Evolutionary conservation across 2,797 vertebrate genomes (phyloP).

Genomic region (Tenualosa thibaudeaui): DNA sequence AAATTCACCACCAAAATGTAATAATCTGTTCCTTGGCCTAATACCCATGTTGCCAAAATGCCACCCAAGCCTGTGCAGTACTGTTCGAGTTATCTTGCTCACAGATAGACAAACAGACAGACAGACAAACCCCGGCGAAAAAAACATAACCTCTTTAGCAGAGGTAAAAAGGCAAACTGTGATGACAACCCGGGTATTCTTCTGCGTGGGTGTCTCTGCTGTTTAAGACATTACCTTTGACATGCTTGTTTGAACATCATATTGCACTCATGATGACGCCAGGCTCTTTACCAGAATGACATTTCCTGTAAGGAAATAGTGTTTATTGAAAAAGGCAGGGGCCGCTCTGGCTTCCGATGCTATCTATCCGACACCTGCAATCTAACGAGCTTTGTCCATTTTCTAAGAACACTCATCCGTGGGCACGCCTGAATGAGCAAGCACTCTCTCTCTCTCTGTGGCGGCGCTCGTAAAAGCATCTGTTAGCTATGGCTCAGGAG

Average conservation of each 20-base stretch:
- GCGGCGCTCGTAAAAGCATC: conserved; percentile 80
- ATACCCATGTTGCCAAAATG: no score
- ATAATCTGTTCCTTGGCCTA: no score
- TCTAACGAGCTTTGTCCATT: conserved; percentile 80
- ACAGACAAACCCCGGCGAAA: no score
- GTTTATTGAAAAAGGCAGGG: conserved; percentile 74
- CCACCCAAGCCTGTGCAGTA: no score
- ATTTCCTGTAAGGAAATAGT: conserved; percentile 67
- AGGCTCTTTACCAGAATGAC: conserved; percentile 67
- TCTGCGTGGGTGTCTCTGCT: conserved; percentile 43
- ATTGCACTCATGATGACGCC: conserved; percentile 56
- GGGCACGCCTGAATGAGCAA: conserved; percentile 70
- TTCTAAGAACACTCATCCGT: conserved; percentile 71
- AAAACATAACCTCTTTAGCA: no score
- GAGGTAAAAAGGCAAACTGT: conserved; percentile 37
- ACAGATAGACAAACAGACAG: no score
- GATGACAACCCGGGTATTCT: conserved; percentile 38
- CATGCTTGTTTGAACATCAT: conserved; percentile 63
- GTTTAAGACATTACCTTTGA: conserved; percentile 62
- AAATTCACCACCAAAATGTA: no score
- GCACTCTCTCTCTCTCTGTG: conserved; percentile 64
- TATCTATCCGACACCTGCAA: conserved; percentile 76
- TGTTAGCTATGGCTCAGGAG: conserved; percentile 75
- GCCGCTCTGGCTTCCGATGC: conserved; percentile 64
- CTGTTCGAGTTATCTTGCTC: no score